These are phyloP conservation scores for Cryptocephalus moraei DNA, from an alignment of 2,888 invertebrate genomes.

Conservation along the genomic window DNA sequence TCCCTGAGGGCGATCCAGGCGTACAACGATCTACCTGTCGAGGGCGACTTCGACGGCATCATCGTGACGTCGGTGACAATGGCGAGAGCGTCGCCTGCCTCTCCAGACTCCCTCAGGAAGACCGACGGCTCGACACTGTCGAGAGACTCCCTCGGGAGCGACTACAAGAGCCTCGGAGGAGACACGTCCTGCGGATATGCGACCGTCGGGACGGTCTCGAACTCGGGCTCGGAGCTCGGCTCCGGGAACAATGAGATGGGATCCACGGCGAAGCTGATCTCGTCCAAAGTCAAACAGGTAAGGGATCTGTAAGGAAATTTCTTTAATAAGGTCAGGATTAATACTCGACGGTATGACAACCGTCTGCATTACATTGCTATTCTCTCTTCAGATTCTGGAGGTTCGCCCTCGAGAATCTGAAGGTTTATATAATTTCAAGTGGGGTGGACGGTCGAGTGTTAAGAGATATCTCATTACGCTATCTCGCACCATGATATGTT, in stretches of 20 bases:
- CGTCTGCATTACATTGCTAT: too few relatives aligned
- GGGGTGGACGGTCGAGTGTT: too few relatives aligned
- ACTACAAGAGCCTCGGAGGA: constrained; percentile 2
- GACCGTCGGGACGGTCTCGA: constrained; percentile 25
- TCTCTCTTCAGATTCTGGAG: too few relatives aligned
- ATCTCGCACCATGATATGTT: too few relatives aligned
- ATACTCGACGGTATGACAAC: too few relatives aligned
- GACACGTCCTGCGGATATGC: constrained; percentile 25
- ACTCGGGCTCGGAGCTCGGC: constrained; percentile 24
- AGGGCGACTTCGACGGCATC: constrained; percentile 20
- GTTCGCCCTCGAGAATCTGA: too few relatives aligned
- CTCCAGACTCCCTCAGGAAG: constrained; percentile 5
- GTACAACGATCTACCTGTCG: constrained; percentile 32
- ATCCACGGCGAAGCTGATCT: constrained; percentile 30
- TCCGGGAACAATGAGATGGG: constrained; percentile 32
- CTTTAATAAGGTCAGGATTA: too few relatives aligned
- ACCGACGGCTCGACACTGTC: constrained; percentile 5
- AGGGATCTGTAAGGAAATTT: too few relatives aligned
- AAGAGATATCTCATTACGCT: too few relatives aligned
- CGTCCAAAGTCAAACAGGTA: constrained; percentile 31
- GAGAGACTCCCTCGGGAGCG: constrained; percentile 12
- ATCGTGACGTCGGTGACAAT: constrained; percentile 3
- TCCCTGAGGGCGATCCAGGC: constrained; percentile 32
- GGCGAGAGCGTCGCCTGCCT: neutral
- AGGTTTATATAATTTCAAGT: too few relatives aligned